Conservation (phyloP, 2,888 invertebrate genomes). For the Cryptus viduatorius region DNA sequence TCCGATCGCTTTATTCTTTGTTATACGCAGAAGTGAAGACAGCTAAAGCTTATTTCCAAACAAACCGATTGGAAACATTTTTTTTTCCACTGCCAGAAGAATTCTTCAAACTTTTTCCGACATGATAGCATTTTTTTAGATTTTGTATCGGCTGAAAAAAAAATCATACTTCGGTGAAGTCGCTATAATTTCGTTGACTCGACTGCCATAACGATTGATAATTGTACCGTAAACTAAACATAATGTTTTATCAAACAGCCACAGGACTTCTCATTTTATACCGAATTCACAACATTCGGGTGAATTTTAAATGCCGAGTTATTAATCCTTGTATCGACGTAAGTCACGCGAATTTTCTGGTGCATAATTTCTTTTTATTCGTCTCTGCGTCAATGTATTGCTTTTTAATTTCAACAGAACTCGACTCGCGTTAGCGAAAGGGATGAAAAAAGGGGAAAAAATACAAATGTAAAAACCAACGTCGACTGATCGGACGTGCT, state of each 20-base stretch:
- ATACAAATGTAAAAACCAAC: background rate
- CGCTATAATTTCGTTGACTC: too few species aligned
- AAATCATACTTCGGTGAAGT: too few species aligned
- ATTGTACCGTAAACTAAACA: too few species aligned
- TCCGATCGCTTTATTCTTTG: too few species aligned
- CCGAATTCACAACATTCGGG: constrained; percentile 25
- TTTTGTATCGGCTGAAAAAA: too few species aligned
- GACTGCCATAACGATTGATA: too few species aligned
- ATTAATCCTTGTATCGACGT: constrained; percentile 40
- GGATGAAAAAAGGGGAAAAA: constrained; percentile 12
- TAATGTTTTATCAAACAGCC: background rate
- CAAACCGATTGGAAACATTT: too few species aligned
- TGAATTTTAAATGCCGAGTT: constrained; percentile 32
- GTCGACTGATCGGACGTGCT: background rate
- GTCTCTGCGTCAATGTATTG: constrained; percentile 11
- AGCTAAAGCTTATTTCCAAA: too few species aligned
- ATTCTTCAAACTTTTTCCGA: too few species aligned
- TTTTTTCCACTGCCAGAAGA: too few species aligned
- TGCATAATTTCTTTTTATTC: constrained; percentile 13
- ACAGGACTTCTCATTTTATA: background rate
- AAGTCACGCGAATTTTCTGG: constrained; percentile 33
- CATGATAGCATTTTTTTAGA: too few species aligned
- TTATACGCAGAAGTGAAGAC: too few species aligned
- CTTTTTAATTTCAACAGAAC: background rate
- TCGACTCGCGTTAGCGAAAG: background rate